phyloP scores from a whole-genome alignment of 2,888 invertebrate species.

The Nymphalis urticae region DNA sequence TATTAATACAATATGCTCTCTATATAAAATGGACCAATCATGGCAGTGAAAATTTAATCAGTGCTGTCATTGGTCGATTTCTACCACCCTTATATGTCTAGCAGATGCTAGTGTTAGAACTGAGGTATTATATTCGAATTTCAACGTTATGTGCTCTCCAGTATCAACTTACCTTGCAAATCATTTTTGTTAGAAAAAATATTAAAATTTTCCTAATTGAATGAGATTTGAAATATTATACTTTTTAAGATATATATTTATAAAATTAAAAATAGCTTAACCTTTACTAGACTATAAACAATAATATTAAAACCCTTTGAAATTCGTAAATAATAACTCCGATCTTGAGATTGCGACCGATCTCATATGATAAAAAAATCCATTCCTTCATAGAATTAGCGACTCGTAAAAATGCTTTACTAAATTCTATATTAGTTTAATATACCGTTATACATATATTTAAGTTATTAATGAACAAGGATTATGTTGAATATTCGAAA shows the following conservation, averaged over 20 bases:
- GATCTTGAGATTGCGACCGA: conserved; percentile 80
- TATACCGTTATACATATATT: conserved; percentile 57
- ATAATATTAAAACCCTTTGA: conserved; percentile 40
- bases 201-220: background rate
- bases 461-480: conserved; percentile 67
- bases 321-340: conserved; percentile 66
- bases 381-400: conserved; percentile 79
- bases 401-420: conserved; percentile 73
- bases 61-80: conserved; percentile 80
- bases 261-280: conserved; percentile 13
- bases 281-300: conserved; percentile 9
- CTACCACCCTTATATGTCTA: conserved; percentile 74
- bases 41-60: conserved; percentile 75
- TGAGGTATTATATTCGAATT: conserved; percentile 70
- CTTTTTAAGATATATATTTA: conserved; percentile 15
- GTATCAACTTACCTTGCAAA: background rate
- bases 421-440: conserved; percentile 66
- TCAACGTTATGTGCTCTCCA: conserved; percentile 38
- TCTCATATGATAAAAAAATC: conserved; percentile 59
- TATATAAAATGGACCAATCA: conserved; percentile 80
- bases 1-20: conserved; percentile 61
- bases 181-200: background rate
- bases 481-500: conserved; percentile 64
- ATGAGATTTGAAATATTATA: conserved; percentile 10
- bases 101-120: conserved; percentile 74